Evolutionary conservation across 2,888 invertebrate genomes (phyloP), one percentile per base, ranked within the genome.

Genomic region (Omphaloscelis lunosa): DNA sequence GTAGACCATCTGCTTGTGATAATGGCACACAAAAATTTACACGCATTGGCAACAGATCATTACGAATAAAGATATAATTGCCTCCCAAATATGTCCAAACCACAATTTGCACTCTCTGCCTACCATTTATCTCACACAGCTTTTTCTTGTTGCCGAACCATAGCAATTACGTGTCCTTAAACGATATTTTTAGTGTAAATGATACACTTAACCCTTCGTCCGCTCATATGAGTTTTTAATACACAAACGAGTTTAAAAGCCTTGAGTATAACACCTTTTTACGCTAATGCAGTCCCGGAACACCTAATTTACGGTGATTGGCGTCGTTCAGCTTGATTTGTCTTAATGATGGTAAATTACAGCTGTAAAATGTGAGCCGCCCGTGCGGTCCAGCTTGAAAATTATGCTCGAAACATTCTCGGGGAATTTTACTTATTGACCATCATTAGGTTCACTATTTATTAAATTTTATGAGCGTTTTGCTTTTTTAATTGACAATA

Each of bases 271-370:
- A 95, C 96, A 96, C 96, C 94, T 96, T 95, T 95, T 95, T 95
- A 92, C 90, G 91, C 90, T 94, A 93, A 94, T 91, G 90, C 84
- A 89, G 88, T 88, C 86, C 91, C 90, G 93, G 92, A 95, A 95
- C 94, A 93, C 92, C 92, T 95, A 93, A 96, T 96, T 95, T 95
- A 92, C 82, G 90, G 90, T 91, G 93, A 96, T 96, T 94, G 95
- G 92, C 93, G 90, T 94, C 94, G 90, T 93, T 94, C 89, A 86
- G 88, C 90, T 93, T 94, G 94, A 95, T 95, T 96, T 93, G 93
- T 93, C 92, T 91, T 96, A 96, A 96, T 96, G 95, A 93, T 91
- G 91, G 90, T 92, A 95, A 96, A 96, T 96, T 94, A 93, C 91
- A 79, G 90, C 91, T 86, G 91, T 92, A 93, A 94, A 93, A 92